Conservation (phyloP, 2,113 vertebrate genomes). For the Phyllostomus hastatus region DNA sequence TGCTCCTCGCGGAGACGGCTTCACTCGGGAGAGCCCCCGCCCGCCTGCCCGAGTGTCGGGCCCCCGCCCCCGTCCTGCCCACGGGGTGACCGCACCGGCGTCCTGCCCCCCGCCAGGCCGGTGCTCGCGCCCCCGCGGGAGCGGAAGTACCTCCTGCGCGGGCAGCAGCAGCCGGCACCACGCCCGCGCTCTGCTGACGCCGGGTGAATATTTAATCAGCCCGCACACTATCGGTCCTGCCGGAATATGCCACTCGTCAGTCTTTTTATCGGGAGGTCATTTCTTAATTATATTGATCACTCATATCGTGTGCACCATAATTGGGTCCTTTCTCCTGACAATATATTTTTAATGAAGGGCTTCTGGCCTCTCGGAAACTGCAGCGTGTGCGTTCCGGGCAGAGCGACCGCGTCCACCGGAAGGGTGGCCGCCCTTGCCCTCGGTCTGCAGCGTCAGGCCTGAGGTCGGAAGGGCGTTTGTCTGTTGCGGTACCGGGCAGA, state of each 20-base stretch:
- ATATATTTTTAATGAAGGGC: conserved; percentile 69
- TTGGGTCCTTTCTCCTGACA: conserved; percentile 47
- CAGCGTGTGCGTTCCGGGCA: not conserved
- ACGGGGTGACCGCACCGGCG: rapidly evolving
- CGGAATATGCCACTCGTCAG: not conserved
- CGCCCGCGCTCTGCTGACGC: not conserved
- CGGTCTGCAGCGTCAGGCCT: rapidly evolving
- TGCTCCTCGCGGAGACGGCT: not conserved
- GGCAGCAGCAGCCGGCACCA: not conserved
- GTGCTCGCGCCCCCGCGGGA: not conserved
- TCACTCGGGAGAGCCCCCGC: rapidly evolving
- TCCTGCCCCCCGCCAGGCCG: not conserved
- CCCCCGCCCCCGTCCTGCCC: no score
- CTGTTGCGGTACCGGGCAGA: not conserved
- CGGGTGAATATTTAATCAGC: conserved; percentile 56
- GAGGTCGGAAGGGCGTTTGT: rapidly evolving
- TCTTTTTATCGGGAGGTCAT: conserved; percentile 41
- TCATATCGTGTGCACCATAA: conserved; percentile 61
- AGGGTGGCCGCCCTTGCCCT: not conserved
- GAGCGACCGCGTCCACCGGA: not conserved
- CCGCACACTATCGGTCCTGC: not conserved
- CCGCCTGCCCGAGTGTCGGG: no score
- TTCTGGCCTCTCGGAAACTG: not conserved
- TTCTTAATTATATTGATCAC: conserved; percentile 64
- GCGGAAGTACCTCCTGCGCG: rapidly evolving